Evolutionary conservation across 2,888 invertebrate genomes (phyloP), one percentile per base, ranked within the genome.

Genomic region (Dicroscelio sp.): DNA sequence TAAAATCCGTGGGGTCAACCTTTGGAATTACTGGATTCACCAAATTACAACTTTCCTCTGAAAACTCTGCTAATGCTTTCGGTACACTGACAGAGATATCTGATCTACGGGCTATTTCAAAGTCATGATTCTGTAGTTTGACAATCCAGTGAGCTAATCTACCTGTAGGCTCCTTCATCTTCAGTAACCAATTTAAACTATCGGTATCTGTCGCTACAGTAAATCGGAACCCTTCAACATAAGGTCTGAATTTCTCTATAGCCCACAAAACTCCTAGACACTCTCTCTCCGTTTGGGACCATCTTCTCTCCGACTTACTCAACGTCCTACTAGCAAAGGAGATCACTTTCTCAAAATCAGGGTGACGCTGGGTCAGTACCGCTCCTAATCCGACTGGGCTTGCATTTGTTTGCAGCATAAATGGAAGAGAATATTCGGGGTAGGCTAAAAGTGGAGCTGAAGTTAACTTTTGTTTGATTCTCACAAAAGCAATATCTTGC

Each of bases 391-490:
- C 33, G 6, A 67, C 67, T 8, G 4, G 17, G 25, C 69, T 69
- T 4, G 69, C 43, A 38, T 69, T 38, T 12, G 69, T 69, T n/a
- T 69, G 69, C n/a, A n/a, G n/a, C n/a, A n/a, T n/a, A n/a, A n/a
- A n/a, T n/a, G n/a, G n/a, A n/a, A n/a, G n/a, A n/a, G n/a, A n/a
- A n/a, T n/a, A n/a, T n/a, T n/a, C n/a, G n/a, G n/a, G n/a, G n/a
- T n/a, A n/a, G n/a, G n/a, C n/a, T n/a, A n/a, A n/a, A n/a, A n/a
- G n/a, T n/a, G n/a, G n/a, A n/a, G n/a, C n/a, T n/a, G n/a, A n/a
- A n/a, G n/a, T n/a, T n/a, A n/a, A n/a, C n/a, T n/a, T n/a, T n/a
- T n/a, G n/a, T n/a, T n/a, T n/a, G n/a, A n/a, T n/a, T n/a, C n/a
- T n/a, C n/a, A n/a, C n/a, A n/a, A n/a, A n/a, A n/a, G n/a, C n/a